Conservation (phyloP, 2,797 vertebrate species). For the Epinephelus coioides region DNA sequence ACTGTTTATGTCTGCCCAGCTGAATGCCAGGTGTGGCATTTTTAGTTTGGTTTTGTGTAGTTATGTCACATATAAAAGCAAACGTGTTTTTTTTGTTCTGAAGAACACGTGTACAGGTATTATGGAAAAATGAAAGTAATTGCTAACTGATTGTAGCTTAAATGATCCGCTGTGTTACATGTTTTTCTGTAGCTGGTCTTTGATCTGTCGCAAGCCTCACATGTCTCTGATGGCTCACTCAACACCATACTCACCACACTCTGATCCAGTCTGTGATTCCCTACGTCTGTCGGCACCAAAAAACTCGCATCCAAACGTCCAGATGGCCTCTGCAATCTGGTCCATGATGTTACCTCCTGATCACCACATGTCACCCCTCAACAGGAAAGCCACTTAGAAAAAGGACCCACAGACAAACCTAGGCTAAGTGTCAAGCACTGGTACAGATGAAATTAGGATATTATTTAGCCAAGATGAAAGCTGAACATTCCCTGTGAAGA, state of each 20-base stretch:
- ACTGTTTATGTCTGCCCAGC: conserved; percentile 59
- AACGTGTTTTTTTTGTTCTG: not conserved
- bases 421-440: not conserved
- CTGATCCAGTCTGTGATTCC: conserved; percentile 63
- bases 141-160: not conserved
- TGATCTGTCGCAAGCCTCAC: conserved; percentile 17
- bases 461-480: not conserved
- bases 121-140: not conserved
- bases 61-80: conserved; percentile 1
- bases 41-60: conserved; percentile 16
- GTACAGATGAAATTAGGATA: conserved; percentile 18
- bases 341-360: conserved; percentile 78
- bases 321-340: conserved; percentile 91
- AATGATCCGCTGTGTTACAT: conserved; percentile 9
- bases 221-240: conserved; percentile 65
- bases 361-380: conserved; percentile 82
- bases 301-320: conserved; percentile 84
- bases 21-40: conserved; percentile 51
- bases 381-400: conserved; percentile 53
- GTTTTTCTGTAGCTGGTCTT: not conserved
- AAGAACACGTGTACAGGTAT: not conserved
- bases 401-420: conserved; percentile 6
- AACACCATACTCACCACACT: conserved; percentile 52
- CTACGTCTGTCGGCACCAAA: conserved; percentile 68
- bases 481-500: not conserved